These are phyloP conservation scores for Loriculus beryllinus DNA, from an alignment of 2,797 vertebrate species.

Conservation along the genomic window DNA sequence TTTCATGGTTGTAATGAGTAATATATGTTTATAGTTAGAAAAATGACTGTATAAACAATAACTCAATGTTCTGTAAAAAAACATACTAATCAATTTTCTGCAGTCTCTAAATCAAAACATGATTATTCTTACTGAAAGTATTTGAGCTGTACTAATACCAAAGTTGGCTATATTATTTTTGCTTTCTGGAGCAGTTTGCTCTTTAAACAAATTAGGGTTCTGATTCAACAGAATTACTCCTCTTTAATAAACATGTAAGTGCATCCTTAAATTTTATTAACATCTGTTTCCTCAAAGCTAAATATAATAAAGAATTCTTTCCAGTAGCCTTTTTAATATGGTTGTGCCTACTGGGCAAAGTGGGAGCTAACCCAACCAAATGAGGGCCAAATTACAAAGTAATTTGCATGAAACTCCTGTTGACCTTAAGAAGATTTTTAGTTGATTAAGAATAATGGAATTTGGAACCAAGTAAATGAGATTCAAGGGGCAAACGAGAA, in stretches of 20 bases:
- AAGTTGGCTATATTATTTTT: constrained; percentile 11
- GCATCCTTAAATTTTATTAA: constrained; percentile 52
- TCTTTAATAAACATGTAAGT: constrained; percentile 21
- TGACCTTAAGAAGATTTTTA: constrained; percentile 36
- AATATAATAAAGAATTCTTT: constrained; percentile 40
- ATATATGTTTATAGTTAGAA: constrained; percentile 7
- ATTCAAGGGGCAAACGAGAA: not conserved
- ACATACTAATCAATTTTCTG: not conserved
- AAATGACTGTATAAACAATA: constrained; percentile 22
- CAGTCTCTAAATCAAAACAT: not conserved
- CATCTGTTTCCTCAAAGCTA: constrained; percentile 43
- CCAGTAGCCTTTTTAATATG: constrained; percentile 13
- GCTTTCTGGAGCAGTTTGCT: constrained; percentile 26
- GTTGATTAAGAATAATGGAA: constrained; percentile 24
- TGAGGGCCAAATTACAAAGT: constrained; percentile 42
- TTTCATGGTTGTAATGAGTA: not conserved
- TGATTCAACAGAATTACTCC: constrained; percentile 23
- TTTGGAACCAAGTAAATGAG: not conserved
- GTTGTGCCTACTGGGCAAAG: constrained; percentile 36
- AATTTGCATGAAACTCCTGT: constrained; percentile 39
- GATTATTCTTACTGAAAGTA: constrained; percentile 33
- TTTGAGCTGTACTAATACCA: not conserved
- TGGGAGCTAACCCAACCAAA: constrained; percentile 12
- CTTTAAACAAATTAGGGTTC: constrained; percentile 10
- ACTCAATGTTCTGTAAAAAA: constrained; percentile 19